Evolutionary conservation across 1,140 invertebrate species (phyloP), one percentile per base, ranked within the genome.

Genomic region (Drosophila ogumai): DNA sequence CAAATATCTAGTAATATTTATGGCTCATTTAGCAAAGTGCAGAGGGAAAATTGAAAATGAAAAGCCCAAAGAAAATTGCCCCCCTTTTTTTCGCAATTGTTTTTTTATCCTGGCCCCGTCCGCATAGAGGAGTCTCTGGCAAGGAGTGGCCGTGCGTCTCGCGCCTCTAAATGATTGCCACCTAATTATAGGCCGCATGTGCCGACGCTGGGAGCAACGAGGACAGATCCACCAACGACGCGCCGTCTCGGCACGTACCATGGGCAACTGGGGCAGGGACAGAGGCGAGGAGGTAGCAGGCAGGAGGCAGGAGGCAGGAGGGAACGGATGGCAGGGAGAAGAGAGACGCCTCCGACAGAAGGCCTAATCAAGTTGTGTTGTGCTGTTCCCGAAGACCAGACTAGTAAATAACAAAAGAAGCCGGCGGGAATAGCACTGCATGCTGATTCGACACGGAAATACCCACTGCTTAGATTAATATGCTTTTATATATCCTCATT

Each of bases 101-200:
- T 41, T 59, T 55, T 58, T 43, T 31, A 71, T 72, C 67, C 44
- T 43, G 13, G 44, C 40, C 59, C 72, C 43, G 22, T 49, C 28
- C 44, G 19, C 34, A 32, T 34, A 17, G 31, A 57, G 38, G 49
- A 63, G 69, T 46, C 41, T 34, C 36, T 44, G 52, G 52, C 73
- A 50, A 75, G 72, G 73, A 75, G 72, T 75, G 61, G 73, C 58
- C 54, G 38, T 55, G 38, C 73, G 56, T 56, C 59, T 75, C 72
- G 60, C 73, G 60, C 73, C 73, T 52, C 60, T 75, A 75, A 75
- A 75, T 75, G 73, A 75, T 75, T 75, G 60, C 73, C 72, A 75
- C 72, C 73, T 75, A 75, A 75, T 75, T 75, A 75, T 75, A 75
- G 73, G 73, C 73, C 73, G 32, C 72, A 75, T 50, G 52, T 75